Conservation (phyloP, 2,113 vertebrate species). For the Leptobrachium leishanense region DNA sequence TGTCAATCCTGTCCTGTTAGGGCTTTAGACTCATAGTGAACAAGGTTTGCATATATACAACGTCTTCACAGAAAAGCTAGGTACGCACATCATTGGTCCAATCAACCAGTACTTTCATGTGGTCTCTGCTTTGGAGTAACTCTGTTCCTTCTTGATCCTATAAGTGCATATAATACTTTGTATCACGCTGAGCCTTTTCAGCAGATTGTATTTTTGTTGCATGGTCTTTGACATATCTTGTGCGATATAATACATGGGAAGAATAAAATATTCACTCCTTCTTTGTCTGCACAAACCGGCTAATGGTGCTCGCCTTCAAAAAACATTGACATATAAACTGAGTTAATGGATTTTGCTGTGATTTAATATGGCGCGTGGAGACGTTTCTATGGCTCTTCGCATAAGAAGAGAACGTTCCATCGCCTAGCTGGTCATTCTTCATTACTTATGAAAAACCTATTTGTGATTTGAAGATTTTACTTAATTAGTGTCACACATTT, state of each 20-base stretch:
- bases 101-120: no score
- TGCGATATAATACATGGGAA: background rate
- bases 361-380: constrained; percentile 60
- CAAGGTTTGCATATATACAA: no score
- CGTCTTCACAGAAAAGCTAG: no score
- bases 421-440: constrained; percentile 60
- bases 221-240: no score
- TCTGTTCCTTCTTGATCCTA: no score
- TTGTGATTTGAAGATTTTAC: constrained; percentile 62
- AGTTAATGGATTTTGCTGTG: constrained; percentile 59
- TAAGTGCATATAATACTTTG: no score
- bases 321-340: constrained; percentile 48
- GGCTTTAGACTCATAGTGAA: no score
- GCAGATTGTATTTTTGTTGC: no score
- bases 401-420: constrained; percentile 60
- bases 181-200: background rate
- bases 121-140: no score
- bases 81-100: no score
- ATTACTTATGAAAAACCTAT: constrained; percentile 60
- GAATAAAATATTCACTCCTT: constrained; percentile 9
- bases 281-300: constrained; percentile 48
- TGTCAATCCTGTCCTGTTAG: no score
- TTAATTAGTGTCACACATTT: constrained; percentile 68
- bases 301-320: constrained; percentile 54
- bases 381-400: constrained; percentile 56